Percentiles rank a stretch among this genome's conserved stretches.
Evolutionary conservation across 2,113 vertebrate genomes (phyloP).

Genomic region (Ancistrus triradiatus): DNA sequence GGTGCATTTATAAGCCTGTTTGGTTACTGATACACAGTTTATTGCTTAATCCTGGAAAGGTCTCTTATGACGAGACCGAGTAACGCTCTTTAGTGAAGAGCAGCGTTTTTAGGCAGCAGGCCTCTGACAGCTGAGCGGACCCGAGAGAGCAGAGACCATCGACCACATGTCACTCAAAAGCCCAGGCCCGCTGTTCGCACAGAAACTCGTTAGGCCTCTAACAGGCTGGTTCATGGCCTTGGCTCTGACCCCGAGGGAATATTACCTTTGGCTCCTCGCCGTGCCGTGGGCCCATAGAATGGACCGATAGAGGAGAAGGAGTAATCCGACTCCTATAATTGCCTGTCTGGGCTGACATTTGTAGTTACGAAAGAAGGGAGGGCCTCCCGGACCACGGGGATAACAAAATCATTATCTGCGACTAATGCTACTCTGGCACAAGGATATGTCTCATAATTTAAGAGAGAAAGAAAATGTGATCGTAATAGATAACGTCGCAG

Average conservation of each 20-base stretch:
- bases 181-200: slow-evolving; percentile 26
- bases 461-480: slow-evolving; percentile 28
- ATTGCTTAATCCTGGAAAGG: neutral
- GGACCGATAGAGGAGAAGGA: slow-evolving; percentile 39
- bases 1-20: neutral
- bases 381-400: slow-evolving; percentile 41
- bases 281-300: slow-evolving; percentile 35
- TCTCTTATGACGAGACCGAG: neutral
- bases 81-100: slow-evolving; percentile 14
- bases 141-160: slow-evolving; percentile 32
- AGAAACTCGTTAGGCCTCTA: slow-evolving; percentile 43
- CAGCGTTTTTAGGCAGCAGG: slow-evolving; percentile 29
- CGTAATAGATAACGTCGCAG: slow-evolving; percentile 40
- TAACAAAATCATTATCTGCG: slow-evolving; percentile 51
- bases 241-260: slow-evolving; percentile 39
- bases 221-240: slow-evolving; percentile 44
- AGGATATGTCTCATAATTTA: slow-evolving; percentile 37
- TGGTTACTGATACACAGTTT: neutral
- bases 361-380: slow-evolving; percentile 39
- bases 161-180: slow-evolving; percentile 40
- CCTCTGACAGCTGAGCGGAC: slow-evolving; percentile 36
- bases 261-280: slow-evolving; percentile 44
- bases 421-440: slow-evolving; percentile 31
- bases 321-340: slow-evolving; percentile 50
- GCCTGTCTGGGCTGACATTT: slow-evolving; percentile 48